A percentile compares a stretch with the other conserved stretches of the same genome.
These are phyloP conservation scores for Ophion costatus DNA, from an alignment of 2,888 invertebrate species.

Conservation along the genomic window DNA sequence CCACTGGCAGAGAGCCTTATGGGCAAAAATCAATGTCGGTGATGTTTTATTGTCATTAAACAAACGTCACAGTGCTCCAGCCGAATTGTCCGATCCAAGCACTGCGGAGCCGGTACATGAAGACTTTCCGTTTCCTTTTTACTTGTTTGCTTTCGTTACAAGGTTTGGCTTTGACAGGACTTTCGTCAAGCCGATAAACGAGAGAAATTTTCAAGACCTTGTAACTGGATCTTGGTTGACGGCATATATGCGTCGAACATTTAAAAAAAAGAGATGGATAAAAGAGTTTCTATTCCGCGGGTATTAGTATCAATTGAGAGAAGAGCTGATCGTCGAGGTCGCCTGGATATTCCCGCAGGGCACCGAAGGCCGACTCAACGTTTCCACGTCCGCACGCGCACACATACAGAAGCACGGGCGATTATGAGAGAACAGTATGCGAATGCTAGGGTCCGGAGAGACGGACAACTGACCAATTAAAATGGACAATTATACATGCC, in stretches of 20 bases:
- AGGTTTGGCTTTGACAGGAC: neutral
- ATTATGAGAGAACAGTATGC: slow-evolving; percentile 28
- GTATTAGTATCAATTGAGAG: slow-evolving; percentile 62
- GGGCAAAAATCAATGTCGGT: too few species aligned
- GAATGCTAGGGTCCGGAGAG: slow-evolving; percentile 49
- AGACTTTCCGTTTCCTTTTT: neutral
- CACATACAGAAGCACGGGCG: slow-evolving; percentile 2
- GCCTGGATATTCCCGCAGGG: slow-evolving; percentile 61
- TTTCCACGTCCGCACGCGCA: neutral
- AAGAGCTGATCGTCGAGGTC: slow-evolving; percentile 59
- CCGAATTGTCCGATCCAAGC: neutral
- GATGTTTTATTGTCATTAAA: too few species aligned
- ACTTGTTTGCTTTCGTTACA: neutral
- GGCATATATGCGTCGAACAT: neutral
- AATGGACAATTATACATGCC: slow-evolving; percentile 67
- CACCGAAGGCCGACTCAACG: slow-evolving; percentile 50
- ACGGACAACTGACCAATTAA: slow-evolving; percentile 71
- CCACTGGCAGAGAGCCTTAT: neutral
- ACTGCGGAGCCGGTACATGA: neutral
- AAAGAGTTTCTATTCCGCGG: slow-evolving; percentile 39
- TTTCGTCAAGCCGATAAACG: neutral
- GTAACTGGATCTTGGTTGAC: slow-evolving; percentile 25
- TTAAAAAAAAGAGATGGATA: slow-evolving; percentile 10
- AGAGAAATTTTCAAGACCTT: slow-evolving; percentile 37
- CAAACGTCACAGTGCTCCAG: neutral